Percentiles rank a stretch among this genome's conserved stretches.
phyloP scores from a whole-genome alignment of 2,888 invertebrate genomes.

The Papilio elwesi region DNA sequence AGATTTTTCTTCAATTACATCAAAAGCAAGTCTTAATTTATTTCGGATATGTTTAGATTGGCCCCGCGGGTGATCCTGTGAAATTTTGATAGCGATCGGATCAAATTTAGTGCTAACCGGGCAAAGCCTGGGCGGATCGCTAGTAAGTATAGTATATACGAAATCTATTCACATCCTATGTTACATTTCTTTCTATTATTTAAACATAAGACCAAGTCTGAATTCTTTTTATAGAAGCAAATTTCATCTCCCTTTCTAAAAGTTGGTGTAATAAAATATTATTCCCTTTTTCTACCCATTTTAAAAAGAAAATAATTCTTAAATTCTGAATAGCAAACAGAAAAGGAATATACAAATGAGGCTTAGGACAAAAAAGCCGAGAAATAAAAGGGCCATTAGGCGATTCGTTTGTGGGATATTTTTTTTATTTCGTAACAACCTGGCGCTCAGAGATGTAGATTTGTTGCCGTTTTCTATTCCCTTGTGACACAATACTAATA shows the following conservation, averaged over 20 bases:
- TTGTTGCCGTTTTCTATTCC: slow-evolving; percentile 23
- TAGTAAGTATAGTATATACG: too few relatives aligned
- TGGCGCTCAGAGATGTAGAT: slow-evolving; percentile 22
- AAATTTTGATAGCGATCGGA: too few relatives aligned
- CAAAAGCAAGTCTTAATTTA: too few relatives aligned
- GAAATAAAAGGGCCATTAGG: slow-evolving; percentile 40
- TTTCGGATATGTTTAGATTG: too few relatives aligned
- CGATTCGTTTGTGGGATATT: slow-evolving; percentile 38
- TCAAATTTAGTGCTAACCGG: too few relatives aligned
- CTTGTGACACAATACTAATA: slow-evolving; percentile 8
- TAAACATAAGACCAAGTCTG: background rate
- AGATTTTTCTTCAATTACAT: too few relatives aligned
- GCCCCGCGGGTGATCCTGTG: too few relatives aligned
- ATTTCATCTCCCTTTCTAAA: background rate
- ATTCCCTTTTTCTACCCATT: slow-evolving; percentile 10
- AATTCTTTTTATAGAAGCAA: slow-evolving; percentile 7
- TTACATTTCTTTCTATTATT: too few relatives aligned
- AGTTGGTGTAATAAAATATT: slow-evolving; percentile 27
- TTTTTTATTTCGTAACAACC: slow-evolving; percentile 37
- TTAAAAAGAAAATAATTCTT: slow-evolving; percentile 35
- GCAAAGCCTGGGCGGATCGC: too few relatives aligned
- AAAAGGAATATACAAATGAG: slow-evolving; percentile 40
- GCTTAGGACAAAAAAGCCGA: slow-evolving; percentile 38
- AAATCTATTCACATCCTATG: too few relatives aligned
- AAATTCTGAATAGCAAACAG: slow-evolving; percentile 31